Evolutionary conservation across 2,113 vertebrate genomes (phyloP).

Genomic region (Syrmaticus mikado): DNA sequence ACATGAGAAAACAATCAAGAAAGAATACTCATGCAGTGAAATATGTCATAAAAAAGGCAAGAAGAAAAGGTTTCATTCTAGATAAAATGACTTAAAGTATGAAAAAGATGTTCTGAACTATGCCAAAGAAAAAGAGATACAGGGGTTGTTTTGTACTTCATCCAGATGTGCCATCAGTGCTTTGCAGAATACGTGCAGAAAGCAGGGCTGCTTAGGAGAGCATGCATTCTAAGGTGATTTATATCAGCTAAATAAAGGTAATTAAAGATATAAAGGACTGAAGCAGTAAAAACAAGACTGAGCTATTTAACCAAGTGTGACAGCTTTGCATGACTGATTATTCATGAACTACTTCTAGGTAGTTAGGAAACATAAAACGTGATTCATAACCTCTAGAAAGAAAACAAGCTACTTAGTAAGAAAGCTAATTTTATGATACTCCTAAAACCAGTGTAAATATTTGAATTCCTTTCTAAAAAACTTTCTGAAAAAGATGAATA

Average conservation of each 20-base stretch:
- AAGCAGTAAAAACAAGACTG: slow-evolving; percentile 18
- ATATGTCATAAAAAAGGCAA: background rate
- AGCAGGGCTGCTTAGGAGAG: background rate
- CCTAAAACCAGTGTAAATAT: slow-evolving; percentile 3
- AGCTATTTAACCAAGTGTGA: slow-evolving; percentile 43
- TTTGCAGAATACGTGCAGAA: background rate
- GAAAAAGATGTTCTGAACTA: background rate
- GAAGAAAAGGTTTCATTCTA: background rate
- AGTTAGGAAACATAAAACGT: slow-evolving; percentile 46
- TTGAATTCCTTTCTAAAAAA: background rate
- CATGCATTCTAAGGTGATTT: slow-evolving; percentile 22
- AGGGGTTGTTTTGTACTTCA: background rate
- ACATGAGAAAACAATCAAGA: background rate
- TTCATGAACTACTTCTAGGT: slow-evolving; percentile 31
- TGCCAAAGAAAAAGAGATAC: background rate
- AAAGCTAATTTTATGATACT: background rate
- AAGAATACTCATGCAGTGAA: background rate
- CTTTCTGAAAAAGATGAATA: background rate
- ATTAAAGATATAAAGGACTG: slow-evolving; percentile 50
- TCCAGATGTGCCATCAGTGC: background rate
- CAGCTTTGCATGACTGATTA: slow-evolving; percentile 57
- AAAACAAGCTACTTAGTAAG: slow-evolving; percentile 39
- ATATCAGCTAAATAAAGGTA: slow-evolving; percentile 50
- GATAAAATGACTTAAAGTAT: background rate
- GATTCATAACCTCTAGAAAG: slow-evolving; percentile 48